A percentile compares a stretch with the other conserved stretches of the same genome.
Conservation (phyloP, 2,888 invertebrate species). For the Eilema griseolum region DNA sequence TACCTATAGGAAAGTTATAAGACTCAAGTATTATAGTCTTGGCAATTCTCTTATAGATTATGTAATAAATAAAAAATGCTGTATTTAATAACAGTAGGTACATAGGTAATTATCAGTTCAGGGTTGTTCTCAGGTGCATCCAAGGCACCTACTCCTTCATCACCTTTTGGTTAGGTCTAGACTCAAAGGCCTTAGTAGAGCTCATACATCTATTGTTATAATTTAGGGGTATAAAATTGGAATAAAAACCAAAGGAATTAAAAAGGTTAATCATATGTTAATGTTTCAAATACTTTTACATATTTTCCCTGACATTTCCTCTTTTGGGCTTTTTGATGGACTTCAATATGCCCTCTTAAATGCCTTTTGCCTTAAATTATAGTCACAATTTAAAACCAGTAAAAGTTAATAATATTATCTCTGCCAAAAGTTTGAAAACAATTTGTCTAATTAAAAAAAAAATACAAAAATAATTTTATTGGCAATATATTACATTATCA, state of each 20-base stretch:
- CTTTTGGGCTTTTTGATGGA: background rate
- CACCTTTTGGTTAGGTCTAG: too few species aligned
- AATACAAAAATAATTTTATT: background rate
- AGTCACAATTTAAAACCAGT: too few species aligned
- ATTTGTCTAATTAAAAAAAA: background rate
- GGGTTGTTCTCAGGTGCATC: too few species aligned
- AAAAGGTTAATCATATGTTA: too few species aligned
- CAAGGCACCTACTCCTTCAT: too few species aligned
- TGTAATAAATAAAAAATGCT: too few species aligned
- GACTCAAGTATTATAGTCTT: too few species aligned
- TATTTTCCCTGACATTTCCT: background rate
- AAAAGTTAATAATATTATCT: background rate
- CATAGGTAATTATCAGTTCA: too few species aligned
- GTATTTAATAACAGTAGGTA: too few species aligned
- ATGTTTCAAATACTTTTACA: too few species aligned
- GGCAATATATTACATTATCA: constrained; percentile 31
- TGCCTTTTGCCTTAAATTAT: background rate
- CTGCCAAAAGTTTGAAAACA: background rate
- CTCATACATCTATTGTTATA: background rate
- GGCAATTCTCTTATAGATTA: too few species aligned
- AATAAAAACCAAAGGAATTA: background rate
- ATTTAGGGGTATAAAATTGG: background rate
- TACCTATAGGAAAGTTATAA: too few species aligned
- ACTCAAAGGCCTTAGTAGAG: background rate
- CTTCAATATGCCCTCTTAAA: background rate